A percentile compares a stretch with the other conserved stretches of the same genome.
Evolutionary conservation across 2,888 invertebrate genomes (phyloP).

Genomic region (Pandemis cinnamomeana): DNA sequence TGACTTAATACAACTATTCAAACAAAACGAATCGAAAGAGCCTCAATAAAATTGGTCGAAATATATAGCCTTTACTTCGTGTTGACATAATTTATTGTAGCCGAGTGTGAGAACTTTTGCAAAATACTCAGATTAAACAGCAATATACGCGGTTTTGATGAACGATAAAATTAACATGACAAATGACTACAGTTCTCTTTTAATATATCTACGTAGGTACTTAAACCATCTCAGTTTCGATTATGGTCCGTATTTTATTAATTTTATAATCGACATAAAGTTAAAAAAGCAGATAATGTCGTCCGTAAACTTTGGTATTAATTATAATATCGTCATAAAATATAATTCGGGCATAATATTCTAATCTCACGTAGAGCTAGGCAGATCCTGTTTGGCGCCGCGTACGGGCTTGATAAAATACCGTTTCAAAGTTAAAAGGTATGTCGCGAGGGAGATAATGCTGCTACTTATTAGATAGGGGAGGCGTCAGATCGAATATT

Average conservation of each 20-base stretch:
- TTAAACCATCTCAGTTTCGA: constrained; percentile 27
- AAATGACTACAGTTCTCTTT: constrained; percentile 41
- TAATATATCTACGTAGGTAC: constrained; percentile 40
- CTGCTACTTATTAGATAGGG: constrained; percentile 36
- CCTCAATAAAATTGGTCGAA: constrained; percentile 66
- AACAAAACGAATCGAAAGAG: constrained; percentile 55
- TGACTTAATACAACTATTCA: constrained; percentile 36
- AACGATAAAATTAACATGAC: constrained; percentile 43
- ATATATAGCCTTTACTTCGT: constrained; percentile 46
- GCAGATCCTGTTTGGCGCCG: constrained; percentile 33
- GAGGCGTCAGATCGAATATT: constrained; percentile 38
- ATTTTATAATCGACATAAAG: constrained; percentile 35
- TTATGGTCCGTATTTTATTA: constrained; percentile 34
- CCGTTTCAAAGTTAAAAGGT: constrained; percentile 41
- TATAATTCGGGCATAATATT: constrained; percentile 35
- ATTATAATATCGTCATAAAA: constrained; percentile 37
- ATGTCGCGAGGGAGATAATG: constrained; percentile 41
- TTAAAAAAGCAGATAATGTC: constrained; percentile 35
- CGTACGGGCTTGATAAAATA: constrained; percentile 33
- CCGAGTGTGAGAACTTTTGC: constrained; percentile 41
- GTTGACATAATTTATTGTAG: constrained; percentile 40
- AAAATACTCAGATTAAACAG: constrained; percentile 40
- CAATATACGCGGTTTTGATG: constrained; percentile 39
- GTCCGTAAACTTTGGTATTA: constrained; percentile 38
- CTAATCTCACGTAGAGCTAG: constrained; percentile 36